phyloP scores from a whole-genome alignment of 2,113 vertebrate species.

The Oryzias celebensis region DNA sequence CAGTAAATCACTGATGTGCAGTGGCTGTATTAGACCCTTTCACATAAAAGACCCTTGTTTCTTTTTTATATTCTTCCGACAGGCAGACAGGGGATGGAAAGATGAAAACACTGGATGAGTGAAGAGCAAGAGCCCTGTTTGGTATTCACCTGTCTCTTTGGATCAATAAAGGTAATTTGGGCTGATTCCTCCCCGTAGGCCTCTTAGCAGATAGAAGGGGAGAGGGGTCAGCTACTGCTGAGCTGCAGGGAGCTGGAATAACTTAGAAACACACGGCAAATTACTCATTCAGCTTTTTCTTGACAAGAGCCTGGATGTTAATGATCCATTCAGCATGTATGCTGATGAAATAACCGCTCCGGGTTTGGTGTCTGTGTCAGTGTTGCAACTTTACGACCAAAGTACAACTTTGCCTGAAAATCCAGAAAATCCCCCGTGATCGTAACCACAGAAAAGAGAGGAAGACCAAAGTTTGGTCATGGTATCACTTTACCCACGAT shows the following conservation, averaged over 20 bases:
- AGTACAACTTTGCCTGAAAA: constrained; percentile 1
- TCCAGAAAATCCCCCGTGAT: constrained; percentile 8
- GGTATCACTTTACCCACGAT: constrained; percentile 23
- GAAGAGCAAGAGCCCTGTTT: constrained; percentile 65
- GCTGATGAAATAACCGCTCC: not conserved
- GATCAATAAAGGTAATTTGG: constrained; percentile 81
- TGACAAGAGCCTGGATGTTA: constrained; percentile 22
- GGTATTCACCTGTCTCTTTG: constrained; percentile 80
- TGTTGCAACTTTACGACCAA: not conserved
- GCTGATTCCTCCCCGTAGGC: constrained; percentile 75
- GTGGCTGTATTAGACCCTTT: constrained; percentile 23
- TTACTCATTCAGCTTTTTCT: constrained; percentile 61
- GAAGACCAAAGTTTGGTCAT: constrained; percentile 29
- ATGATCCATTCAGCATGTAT: constrained; percentile 8
- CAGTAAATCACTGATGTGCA: constrained; percentile 59
- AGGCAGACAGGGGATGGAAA: constrained; percentile 30
- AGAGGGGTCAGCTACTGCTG: constrained; percentile 72
- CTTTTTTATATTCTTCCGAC: constrained; percentile 23
- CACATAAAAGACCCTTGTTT: constrained; percentile 26
- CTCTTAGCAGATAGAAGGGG: constrained; percentile 76
- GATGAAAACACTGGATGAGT: constrained; percentile 39
- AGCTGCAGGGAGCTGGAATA: constrained; percentile 73
- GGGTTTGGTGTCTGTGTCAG: not conserved
- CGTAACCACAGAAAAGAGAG: constrained; percentile 1
- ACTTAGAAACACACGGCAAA: constrained; percentile 75